Base-by-base conservation (phyloP, 53 echinoderm and acorn worm genomes). In the Arbacia lixula region DNA sequence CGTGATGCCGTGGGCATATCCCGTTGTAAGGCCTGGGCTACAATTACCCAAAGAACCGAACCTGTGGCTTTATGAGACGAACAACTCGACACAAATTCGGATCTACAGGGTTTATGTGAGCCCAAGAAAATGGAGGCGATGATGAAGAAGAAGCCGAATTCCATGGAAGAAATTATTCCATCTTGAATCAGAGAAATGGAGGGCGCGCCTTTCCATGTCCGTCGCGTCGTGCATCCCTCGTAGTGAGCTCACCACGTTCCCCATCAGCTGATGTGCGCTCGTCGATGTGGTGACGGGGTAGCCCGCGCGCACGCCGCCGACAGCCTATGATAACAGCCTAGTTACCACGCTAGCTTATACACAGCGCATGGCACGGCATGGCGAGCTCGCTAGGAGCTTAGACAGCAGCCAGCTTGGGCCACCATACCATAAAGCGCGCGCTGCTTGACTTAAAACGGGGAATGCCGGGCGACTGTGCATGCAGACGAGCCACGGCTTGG, bases 81-180 rank as follows among this genome's bases (percentile, higher is more conserved):
- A 33, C 56, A 77, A 37, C 77, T 77, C 50, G 51, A 88, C 94
- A 94, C 94, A 94, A 91, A 91, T 94, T 94, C 94, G 94, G 94
- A 94, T 94, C 94, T 94, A 94, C 94, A 94, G 94, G 94, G 94
- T 94, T 90, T 68, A 73, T 91, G 91, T 88, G 73, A 84, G 82
- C 88, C 88, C 91, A 86, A 41, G 63, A 80, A 76, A 32, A 46
- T 53, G 1, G 35, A 74, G 52, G 42, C 69, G 41, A 42, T 69
- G 25, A 28, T 69, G 34, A 0, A n/a, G 9, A 69, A 69, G 69
- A 69, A 26, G 12, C 41, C 40, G 11, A 41, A 10, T 27, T 69
- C 27, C 43, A 1, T 42, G 43, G 29, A 69, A 30, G 29, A 69
- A 28, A 9, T 69, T 8, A 10, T 46, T 14, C 49, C 11, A 25